Evolutionary conservation across 2,113 vertebrate species (phyloP).

Genomic region (Maccullochella peelii): DNA sequence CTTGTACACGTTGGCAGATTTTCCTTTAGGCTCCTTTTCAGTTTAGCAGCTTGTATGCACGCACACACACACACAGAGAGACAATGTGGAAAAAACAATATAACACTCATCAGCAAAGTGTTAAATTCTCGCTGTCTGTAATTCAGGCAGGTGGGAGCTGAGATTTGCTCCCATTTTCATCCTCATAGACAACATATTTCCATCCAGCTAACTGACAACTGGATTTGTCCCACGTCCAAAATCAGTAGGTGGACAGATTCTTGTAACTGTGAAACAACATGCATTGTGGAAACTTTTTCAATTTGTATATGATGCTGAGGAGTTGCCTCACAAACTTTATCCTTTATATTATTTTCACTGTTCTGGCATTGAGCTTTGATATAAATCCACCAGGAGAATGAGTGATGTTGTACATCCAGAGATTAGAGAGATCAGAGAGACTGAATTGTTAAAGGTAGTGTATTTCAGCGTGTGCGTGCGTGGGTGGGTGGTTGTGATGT

Average conservation of each 20-base stretch:
- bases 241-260: not conserved
- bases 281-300: not conserved
- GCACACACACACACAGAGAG: not conserved
- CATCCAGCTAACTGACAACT: not conserved
- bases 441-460: conserved; percentile 38
- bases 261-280: not conserved
- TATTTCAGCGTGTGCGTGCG: conserved; percentile 9
- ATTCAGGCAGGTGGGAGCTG: conserved; percentile 15
- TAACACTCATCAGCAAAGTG: conserved; percentile 15
- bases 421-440: conserved; percentile 52
- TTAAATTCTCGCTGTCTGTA: not conserved
- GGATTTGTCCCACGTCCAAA: not conserved
- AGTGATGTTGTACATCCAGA: conserved; percentile 36
- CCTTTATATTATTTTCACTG: conserved; percentile 20
- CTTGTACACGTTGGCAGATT: conserved; percentile 2
- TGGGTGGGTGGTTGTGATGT: conserved; percentile 41
- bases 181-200: not conserved
- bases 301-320: too few relatives aligned
- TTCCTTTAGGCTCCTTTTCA: conserved; percentile 4
- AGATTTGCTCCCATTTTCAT: not conserved
- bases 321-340: not conserved
- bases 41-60: not conserved
- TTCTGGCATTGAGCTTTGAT: conserved; percentile 36
- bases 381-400: conserved; percentile 31
- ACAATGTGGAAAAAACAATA: not conserved